These are phyloP conservation scores for Betta splendens DNA, from an alignment of 2,797 vertebrate genomes.

Conservation along the genomic window DNA sequence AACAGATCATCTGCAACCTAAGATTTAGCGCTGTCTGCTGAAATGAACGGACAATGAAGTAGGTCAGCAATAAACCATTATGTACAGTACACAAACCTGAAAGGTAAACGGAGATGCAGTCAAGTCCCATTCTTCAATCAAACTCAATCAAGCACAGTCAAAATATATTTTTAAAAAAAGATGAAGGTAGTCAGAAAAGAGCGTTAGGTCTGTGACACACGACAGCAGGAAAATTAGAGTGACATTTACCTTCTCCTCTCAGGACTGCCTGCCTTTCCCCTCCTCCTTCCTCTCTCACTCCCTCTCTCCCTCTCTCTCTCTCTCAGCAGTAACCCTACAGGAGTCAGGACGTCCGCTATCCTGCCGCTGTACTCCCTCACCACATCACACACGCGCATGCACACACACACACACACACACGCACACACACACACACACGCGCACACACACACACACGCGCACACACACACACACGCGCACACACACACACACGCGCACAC, in stretches of 20 bases:
- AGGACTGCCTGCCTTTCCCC: slow-evolving; percentile 28
- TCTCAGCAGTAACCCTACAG: slow-evolving; percentile 44
- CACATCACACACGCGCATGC: slow-evolving; percentile 69
- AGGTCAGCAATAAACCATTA: slow-evolving; percentile 16
- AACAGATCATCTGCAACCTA: not conserved
- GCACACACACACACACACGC: slow-evolving; percentile 30
- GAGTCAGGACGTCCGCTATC: slow-evolving; percentile 68
- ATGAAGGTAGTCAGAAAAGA: slow-evolving; percentile 32
- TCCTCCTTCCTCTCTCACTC: slow-evolving; percentile 5
- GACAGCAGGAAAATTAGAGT: slow-evolving; percentile 42
- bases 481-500: slow-evolving; percentile 20
- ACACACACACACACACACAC: slow-evolving; percentile 49
- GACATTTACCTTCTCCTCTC: slow-evolving; percentile 67
- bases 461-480: slow-evolving; percentile 23
- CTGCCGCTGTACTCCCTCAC: slow-evolving; percentile 65
- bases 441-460: no score
- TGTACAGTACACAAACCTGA: slow-evolving; percentile 58
- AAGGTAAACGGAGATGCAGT: slow-evolving; percentile 43
- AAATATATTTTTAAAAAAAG: slow-evolving; percentile 15
- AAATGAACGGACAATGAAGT: not conserved
- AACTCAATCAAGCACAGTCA: slow-evolving; percentile 15
- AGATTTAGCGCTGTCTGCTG: slow-evolving; percentile 9
- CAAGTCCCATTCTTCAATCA: slow-evolving; percentile 50
- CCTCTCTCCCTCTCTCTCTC: slow-evolving; percentile 36
- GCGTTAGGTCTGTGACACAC: slow-evolving; percentile 33